Percentiles rank a stretch among this genome's conserved stretches.
phyloP scores from a whole-genome alignment of 2,888 invertebrate genomes.

The Xestia sexstrigata region DNA sequence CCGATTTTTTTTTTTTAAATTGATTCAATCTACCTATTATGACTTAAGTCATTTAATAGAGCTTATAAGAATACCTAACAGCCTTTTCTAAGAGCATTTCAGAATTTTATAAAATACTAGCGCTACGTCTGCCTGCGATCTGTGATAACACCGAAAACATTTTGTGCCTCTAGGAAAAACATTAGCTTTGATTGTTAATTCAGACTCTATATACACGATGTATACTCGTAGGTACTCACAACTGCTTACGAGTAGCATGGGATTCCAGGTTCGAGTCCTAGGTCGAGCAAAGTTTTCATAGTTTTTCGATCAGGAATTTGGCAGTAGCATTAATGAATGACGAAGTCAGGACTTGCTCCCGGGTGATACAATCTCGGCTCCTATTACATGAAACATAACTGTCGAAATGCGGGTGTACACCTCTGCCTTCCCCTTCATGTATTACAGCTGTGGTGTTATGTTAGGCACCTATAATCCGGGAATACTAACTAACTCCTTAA shows the following conservation, averaged over 20 bases:
- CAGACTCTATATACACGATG: not conserved
- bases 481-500: not conserved
- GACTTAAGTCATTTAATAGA: not conserved
- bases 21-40: not conserved
- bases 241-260: not conserved
- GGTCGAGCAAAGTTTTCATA: not conserved
- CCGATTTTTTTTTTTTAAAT: not conserved
- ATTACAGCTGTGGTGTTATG: not conserved
- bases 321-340: not conserved
- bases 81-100: not conserved
- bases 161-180: slow-evolving; percentile 4
- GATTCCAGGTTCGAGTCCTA: not conserved
- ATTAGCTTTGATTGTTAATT: slow-evolving; percentile 14
- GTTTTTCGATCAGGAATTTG: not conserved
- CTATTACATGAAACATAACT: not conserved
- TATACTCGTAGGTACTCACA: not conserved
- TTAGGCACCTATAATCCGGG: not conserved
- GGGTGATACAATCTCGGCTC: too few relatives aligned
- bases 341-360: not conserved
- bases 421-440: not conserved
- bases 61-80: not conserved
- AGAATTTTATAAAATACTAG: too few relatives aligned
- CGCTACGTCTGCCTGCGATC: too few relatives aligned
- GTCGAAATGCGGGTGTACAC: not conserved
- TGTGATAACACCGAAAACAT: not conserved